Conservation (phyloP, 2,888 invertebrate species). For the Eustalomyia histrio region DNA sequence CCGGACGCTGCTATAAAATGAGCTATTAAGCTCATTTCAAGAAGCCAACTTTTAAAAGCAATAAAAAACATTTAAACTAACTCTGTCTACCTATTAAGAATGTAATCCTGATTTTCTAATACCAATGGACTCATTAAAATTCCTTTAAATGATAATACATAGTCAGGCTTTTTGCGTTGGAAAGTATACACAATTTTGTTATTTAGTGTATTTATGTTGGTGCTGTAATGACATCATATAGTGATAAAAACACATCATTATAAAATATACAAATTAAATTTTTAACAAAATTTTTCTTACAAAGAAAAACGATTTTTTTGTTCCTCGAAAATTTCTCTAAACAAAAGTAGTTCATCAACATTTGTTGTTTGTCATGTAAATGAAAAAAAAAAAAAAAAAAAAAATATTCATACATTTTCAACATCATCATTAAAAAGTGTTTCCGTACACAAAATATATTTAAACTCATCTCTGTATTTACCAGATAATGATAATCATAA, state of each 20-base stretch:
- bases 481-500: too few relatives aligned
- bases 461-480: not conserved
- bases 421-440: not conserved
- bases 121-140: too few relatives aligned
- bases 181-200: too few relatives aligned
- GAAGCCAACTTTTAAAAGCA: too few relatives aligned
- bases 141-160: too few relatives aligned
- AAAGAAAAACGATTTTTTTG: not conserved
- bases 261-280: not conserved
- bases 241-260: not conserved
- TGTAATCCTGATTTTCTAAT: too few relatives aligned
- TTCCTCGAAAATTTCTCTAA: not conserved
- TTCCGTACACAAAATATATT: not conserved
- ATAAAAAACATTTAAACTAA: too few relatives aligned
- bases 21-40: too few relatives aligned
- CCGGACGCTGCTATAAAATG: too few relatives aligned
- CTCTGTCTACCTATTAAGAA: too few relatives aligned
- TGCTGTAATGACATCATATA: not conserved
- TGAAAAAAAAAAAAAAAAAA: not conserved
- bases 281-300: not conserved
- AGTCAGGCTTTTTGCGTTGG: too few relatives aligned
- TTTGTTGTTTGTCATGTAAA: not conserved
- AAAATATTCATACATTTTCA: not conserved
- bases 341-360: constrained; percentile 13
- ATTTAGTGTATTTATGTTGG: too few relatives aligned